A percentile compares a stretch with the other conserved stretches of the same genome.
phyloP scores from a whole-genome alignment of 2,113 vertebrate genomes.

The Grantiella picta region DNA sequence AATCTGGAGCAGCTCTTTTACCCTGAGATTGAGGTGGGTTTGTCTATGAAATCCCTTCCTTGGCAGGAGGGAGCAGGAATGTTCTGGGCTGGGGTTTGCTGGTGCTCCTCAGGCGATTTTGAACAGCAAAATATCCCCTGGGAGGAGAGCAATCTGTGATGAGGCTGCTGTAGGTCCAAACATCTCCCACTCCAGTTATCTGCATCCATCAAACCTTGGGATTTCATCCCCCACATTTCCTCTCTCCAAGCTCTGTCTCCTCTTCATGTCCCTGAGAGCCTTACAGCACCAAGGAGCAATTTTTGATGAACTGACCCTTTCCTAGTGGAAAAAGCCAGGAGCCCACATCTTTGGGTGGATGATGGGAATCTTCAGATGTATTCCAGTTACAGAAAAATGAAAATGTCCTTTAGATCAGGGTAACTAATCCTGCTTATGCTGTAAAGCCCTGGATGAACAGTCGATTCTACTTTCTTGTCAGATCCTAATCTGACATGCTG shows the following conservation, averaged over 20 bases:
- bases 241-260: not conserved
- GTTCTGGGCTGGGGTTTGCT: not conserved
- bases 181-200: not conserved
- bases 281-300: not conserved
- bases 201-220: not conserved
- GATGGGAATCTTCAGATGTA: not conserved
- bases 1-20: not conserved
- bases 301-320: not conserved
- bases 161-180: not conserved
- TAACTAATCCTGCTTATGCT: conserved; percentile 64
- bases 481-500: conserved; percentile 70
- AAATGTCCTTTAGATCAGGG: conserved; percentile 58
- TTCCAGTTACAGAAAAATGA: conserved; percentile 49
- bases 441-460: conserved; percentile 35
- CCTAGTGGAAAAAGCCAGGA: not conserved
- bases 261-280: not conserved
- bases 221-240: not conserved
- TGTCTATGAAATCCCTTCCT: not conserved
- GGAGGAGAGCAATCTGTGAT: accelerated
- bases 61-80: not conserved
- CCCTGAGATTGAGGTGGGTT: not conserved
- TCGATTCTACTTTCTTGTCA: conserved; percentile 51
- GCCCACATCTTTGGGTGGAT: not conserved
- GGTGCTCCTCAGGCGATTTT: not conserved
- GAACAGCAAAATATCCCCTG: not conserved